Evolutionary conservation across 2,797 vertebrate species (phyloP).

Genomic region (Centroberyx gerrardi): DNA sequence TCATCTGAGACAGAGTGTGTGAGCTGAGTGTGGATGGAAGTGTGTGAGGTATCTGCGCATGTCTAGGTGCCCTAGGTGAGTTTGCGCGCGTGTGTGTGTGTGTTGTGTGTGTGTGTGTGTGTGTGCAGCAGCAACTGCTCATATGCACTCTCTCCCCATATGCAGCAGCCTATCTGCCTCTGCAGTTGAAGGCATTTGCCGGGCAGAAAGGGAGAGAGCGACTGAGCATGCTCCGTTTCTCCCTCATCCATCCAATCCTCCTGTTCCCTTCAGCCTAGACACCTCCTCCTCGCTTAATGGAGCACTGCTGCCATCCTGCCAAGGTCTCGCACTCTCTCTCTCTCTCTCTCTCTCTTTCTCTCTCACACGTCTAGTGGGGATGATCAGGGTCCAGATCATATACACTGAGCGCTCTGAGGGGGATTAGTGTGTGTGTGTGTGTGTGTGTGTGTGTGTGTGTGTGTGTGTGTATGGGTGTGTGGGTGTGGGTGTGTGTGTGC

Average conservation of each 20-base stretch:
- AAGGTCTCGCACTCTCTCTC: slow-evolving; percentile 25
- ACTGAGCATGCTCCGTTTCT: slow-evolving; percentile 73
- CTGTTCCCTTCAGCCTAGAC: slow-evolving; percentile 30
- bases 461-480: slow-evolving; percentile 23
- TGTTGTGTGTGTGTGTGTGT: slow-evolving; percentile 3
- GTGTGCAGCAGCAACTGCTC: slow-evolving; percentile 18
- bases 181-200: slow-evolving; percentile 63
- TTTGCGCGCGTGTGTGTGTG: neutral
- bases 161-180: slow-evolving; percentile 59
- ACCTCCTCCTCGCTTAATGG: slow-evolving; percentile 44
- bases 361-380: slow-evolving; percentile 7
- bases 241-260: slow-evolving; percentile 47
- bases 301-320: slow-evolving; percentile 17
- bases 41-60: slow-evolving; percentile 21
- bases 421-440: slow-evolving; percentile 38
- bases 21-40: neutral
- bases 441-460: slow-evolving; percentile 24
- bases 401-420: slow-evolving; percentile 23
- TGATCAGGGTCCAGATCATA: slow-evolving; percentile 9
- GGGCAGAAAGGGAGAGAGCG: slow-evolving; percentile 6
- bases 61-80: slow-evolving; percentile 17
- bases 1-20: slow-evolving; percentile 27
- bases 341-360: slow-evolving; percentile 7
- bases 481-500: slow-evolving; percentile 34
- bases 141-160: slow-evolving; percentile 44